phyloP scores from a whole-genome alignment of 1,140 invertebrate species.

The Trichonephila inaurata region DNA sequence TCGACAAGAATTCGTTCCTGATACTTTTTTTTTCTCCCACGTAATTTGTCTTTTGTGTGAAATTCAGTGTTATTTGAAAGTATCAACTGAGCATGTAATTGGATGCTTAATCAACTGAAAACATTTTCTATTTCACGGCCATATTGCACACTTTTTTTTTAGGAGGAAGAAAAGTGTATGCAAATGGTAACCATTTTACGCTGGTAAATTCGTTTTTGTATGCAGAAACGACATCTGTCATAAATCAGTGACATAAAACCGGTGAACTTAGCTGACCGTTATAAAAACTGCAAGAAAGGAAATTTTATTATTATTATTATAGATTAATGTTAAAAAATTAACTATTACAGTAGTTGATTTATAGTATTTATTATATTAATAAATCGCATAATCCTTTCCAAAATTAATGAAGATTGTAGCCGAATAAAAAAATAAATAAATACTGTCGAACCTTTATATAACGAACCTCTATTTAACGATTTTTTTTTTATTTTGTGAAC shows the following conservation, averaged over 20 bases:
- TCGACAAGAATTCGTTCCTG: neutral
- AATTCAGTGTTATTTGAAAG: neutral
- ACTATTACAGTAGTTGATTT: too few species aligned
- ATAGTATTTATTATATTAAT: too few species aligned
- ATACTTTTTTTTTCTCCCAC: neutral
- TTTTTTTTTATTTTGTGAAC: too few species aligned
- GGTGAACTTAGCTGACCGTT: neutral
- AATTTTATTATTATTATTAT: neutral
- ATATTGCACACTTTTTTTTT: too few species aligned
- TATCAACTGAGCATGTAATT: conserved; percentile 18
- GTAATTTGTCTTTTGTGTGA: neutral
- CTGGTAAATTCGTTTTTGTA: neutral
- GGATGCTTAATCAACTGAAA: conserved; percentile 11
- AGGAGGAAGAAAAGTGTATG: neutral
- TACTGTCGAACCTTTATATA: too few species aligned
- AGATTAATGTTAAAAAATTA: too few species aligned
- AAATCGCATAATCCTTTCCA: too few species aligned
- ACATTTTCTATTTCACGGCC: too few species aligned
- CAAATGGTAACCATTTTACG: neutral
- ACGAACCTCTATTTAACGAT: too few species aligned
- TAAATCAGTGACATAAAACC: neutral
- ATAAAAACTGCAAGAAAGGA: neutral
- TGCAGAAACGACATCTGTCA: neutral
- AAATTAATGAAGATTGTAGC: too few species aligned
- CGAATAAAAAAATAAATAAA: too few species aligned